phyloP scores from a whole-genome alignment of 2,888 invertebrate genomes.

The Esperia sulphurella region DNA sequence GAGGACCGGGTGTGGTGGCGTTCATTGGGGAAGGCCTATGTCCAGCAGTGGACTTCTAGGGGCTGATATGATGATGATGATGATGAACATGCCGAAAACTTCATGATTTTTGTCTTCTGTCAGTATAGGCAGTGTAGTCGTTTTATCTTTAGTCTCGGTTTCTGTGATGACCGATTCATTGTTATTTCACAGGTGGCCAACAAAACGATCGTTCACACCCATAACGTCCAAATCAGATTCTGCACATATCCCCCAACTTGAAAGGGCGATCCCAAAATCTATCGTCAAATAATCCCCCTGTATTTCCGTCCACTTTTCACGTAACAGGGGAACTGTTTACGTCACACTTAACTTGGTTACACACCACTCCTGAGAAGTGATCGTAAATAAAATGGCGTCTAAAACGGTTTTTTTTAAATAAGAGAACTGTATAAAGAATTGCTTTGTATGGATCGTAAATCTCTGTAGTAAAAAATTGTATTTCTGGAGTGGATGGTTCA shows the following conservation, averaged over 20 bases:
- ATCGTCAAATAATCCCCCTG: slow-evolving; percentile 19
- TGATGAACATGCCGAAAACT: no score
- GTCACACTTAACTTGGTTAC: slow-evolving; percentile 46
- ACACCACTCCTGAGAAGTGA: slow-evolving; percentile 32
- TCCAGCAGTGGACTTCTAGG: no score
- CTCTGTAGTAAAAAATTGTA: slow-evolving; percentile 33
- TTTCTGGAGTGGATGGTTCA: slow-evolving; percentile 15
- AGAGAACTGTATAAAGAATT: slow-evolving; percentile 37
- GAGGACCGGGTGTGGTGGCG: no score
- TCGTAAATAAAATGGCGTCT: slow-evolving; percentile 43
- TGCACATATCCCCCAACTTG: background rate
- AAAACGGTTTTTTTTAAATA: slow-evolving; percentile 40
- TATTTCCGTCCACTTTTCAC: slow-evolving; percentile 9
- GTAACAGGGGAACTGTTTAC: slow-evolving; percentile 24
- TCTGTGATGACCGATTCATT: background rate
- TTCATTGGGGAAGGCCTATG: no score
- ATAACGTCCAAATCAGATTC: slow-evolving; percentile 7
- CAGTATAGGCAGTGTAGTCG: no score
- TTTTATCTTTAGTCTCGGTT: no score
- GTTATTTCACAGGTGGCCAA: slow-evolving; percentile 5
- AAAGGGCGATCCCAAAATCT: slow-evolving; percentile 14
- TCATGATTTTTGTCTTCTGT: no score
- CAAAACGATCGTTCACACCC: slow-evolving; percentile 2
- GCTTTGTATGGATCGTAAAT: slow-evolving; percentile 47
- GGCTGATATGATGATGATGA: no score